A percentile compares a stretch with the other conserved stretches of the same genome.
Evolutionary conservation across 2,888 invertebrate genomes (phyloP).

Genomic region (Kuschelorhynchus macadamiae): DNA sequence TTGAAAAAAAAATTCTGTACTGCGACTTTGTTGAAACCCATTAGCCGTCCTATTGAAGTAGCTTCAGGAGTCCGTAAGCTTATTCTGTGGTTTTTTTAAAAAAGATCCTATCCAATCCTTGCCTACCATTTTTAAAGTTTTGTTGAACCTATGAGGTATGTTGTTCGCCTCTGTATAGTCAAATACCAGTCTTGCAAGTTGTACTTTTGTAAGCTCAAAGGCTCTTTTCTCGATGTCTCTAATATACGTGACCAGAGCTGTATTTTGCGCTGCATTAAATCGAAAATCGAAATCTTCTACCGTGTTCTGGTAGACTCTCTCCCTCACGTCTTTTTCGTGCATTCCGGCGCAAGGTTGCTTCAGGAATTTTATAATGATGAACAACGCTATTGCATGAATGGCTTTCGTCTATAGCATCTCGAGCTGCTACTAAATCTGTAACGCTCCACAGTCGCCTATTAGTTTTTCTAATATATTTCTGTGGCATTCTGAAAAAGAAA

Average conservation of each 20-base stretch:
- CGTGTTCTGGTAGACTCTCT: conserved; percentile 9
- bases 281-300: conserved; percentile 6
- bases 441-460: conserved; percentile 7
- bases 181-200: conserved; percentile 5
- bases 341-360: conserved; percentile 13
- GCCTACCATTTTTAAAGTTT: conserved; percentile 12
- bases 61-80: conserved; percentile 25
- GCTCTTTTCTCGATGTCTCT: background rate
- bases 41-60: conserved; percentile 34
- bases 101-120: conserved; percentile 22
- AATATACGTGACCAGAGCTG: conserved; percentile 5
- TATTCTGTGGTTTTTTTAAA: conserved; percentile 9
- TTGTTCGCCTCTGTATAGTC: background rate
- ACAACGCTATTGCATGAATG: conserved; percentile 9
- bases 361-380: conserved; percentile 14
- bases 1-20: too few species aligned
- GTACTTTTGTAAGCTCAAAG: background rate
- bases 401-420: conserved; percentile 1
- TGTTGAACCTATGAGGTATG: background rate
- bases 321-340: conserved; percentile 3
- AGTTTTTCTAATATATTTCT: conserved; percentile 14
- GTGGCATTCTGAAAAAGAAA: conserved; percentile 9
- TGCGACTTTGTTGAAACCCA: conserved; percentile 28
- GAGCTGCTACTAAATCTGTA: background rate
- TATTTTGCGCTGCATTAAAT: conserved; percentile 1